Evolutionary conservation across 2,888 invertebrate species (phyloP).

Genomic region (Erebia aethiops): DNA sequence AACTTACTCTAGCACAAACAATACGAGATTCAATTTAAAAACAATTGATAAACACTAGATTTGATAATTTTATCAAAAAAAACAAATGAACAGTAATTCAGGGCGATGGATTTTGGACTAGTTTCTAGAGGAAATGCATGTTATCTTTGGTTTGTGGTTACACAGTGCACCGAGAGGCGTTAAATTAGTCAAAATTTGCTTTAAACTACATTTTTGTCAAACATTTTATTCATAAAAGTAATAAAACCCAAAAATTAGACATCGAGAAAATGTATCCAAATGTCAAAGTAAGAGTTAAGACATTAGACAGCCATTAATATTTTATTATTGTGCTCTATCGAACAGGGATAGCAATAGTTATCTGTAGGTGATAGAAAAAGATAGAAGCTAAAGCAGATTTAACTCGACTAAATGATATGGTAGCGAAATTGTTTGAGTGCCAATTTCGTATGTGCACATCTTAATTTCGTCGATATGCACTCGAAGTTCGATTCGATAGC

Average conservation of each 20-base stretch:
- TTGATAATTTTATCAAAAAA: background rate
- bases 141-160: conserved; percentile 30
- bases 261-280: conserved; percentile 55
- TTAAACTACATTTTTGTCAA: conserved; percentile 52
- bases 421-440: background rate
- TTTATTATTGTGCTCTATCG: conserved; percentile 49
- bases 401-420: conserved; percentile 33
- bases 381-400: conserved; percentile 9
- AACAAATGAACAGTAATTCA: conserved; percentile 17
- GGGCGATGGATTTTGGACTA: conserved; percentile 30
- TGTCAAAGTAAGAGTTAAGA: conserved; percentile 63
- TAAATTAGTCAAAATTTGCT: conserved; percentile 20
- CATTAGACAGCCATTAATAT: conserved; percentile 68
- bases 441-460: conserved; percentile 9
- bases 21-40: background rate
- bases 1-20: conserved; percentile 2
- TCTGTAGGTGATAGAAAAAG: conserved; percentile 14
- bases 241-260: conserved; percentile 39
- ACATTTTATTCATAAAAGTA: conserved; percentile 50
- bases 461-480: conserved; percentile 43
- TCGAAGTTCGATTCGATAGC: conserved; percentile 58
- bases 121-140: conserved; percentile 26
- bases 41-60: conserved; percentile 4
- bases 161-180: conserved; percentile 16
- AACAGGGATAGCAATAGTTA: conserved; percentile 51